Conservation (phyloP, 2,113 vertebrate species). For the Mormoops blainvillei region DNA sequence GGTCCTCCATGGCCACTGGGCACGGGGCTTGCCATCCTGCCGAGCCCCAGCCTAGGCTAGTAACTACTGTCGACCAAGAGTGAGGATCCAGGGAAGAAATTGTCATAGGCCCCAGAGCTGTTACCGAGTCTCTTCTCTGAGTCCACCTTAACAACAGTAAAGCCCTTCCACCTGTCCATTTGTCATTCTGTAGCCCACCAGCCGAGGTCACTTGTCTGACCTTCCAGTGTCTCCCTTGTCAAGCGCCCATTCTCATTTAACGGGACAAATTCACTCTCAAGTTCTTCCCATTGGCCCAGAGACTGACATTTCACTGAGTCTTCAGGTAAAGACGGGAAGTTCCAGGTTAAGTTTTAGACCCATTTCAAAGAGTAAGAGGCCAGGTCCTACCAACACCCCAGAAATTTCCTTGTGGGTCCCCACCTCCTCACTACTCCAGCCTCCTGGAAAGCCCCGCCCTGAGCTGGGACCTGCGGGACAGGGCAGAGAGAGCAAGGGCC, state of each 20-base stretch:
- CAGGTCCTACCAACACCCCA: neutral
- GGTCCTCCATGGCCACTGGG: neutral
- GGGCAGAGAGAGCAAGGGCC: too few relatives aligned
- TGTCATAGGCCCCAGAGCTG: neutral
- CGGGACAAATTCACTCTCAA: neutral
- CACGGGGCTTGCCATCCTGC: neutral
- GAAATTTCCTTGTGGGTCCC: neutral
- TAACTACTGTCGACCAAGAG: rapidly evolving
- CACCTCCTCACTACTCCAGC: neutral
- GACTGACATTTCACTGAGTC: neutral
- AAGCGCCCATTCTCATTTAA: neutral
- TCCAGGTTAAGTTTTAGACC: neutral
- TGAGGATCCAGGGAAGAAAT: neutral
- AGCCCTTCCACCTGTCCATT: neutral
- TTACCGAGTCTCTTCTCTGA: neutral
- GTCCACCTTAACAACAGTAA: neutral
- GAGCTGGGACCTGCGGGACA: neutral
- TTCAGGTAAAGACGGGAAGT: neutral
- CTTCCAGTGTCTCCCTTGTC: neutral
- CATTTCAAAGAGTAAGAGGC: neutral
- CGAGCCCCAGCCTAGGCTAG: neutral
- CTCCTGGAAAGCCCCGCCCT: neutral
- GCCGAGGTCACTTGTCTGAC: neutral
- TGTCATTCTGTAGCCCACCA: neutral
- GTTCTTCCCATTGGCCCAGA: neutral